Evolutionary conservation across 2,113 vertebrate species (phyloP), one percentile per base, ranked within the genome.

Genomic region (Hippocampus abdominalis): DNA sequence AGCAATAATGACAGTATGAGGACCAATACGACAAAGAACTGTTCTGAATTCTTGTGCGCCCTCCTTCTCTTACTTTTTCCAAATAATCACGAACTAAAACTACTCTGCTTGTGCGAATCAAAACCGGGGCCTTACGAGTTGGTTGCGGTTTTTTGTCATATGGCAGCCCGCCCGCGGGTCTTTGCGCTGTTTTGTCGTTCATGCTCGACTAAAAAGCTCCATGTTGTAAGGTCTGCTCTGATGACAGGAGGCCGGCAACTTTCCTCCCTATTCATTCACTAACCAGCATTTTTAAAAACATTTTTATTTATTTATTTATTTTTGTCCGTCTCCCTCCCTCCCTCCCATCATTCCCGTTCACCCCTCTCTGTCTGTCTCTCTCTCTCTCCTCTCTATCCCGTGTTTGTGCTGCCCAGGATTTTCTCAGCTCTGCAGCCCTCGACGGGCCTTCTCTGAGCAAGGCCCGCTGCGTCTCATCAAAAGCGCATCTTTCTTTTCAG

Each of bases 401-500:
- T 86, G 92, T 94, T 88, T 92, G 10, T 94, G 94, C 93, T 90
- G 92, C 93, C 88, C 96, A 98, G 97, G 97, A 95, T 94, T 99
- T 93, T 96, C 96, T 90, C 96, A 98, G 94, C 95, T 98, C 94
- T 98, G 96, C 97, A 98, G 96, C 95, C 96, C 97, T 72, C 96
- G 96, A 83, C 94, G 97, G 94, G 96, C 96, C 80, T 97, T 98
- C 94, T 99, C 96, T 94, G 97, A 99, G 90, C 96, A 98, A 92
- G 97, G 96, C 92, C 96, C 97, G 86, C 96, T 99, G 92, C 96
- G 97, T 85, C 95, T 99, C 91, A 98, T 98, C 96, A 96, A 98
- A 95, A 99, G 97, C 83, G 97, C 97, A 88, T 99, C 97, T 99
- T 99, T 99, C 95, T 99, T 99, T 98, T 96, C 97, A 99, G 97